Percentiles rank a stretch among this genome's conserved stretches.
These are phyloP conservation scores for Hoplostethus mediterraneus DNA, from an alignment of 2,797 vertebrate species.

Conservation along the genomic window DNA sequence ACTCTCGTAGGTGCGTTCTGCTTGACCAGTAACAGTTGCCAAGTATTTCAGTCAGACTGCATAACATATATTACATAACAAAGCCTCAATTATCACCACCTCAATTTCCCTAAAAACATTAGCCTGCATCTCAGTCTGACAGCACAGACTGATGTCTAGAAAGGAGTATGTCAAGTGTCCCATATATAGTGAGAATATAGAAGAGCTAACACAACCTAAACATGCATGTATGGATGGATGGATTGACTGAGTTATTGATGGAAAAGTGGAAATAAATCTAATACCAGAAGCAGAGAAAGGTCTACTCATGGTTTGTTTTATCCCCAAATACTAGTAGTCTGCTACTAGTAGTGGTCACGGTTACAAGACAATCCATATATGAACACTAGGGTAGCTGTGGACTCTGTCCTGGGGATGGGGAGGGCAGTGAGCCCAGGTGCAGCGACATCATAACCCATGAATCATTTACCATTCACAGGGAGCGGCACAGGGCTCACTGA, in stretches of 20 bases:
- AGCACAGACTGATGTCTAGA: background rate
- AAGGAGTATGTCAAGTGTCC: background rate
- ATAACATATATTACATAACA: background rate
- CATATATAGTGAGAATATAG: background rate
- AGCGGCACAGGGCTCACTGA: constrained; percentile 6
- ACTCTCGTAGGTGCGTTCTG: background rate
- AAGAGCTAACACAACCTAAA: background rate
- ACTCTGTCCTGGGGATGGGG: constrained; percentile 43
- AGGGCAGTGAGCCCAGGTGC: constrained; percentile 4
- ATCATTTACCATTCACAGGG: constrained; percentile 61
- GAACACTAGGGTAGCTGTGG: constrained; percentile 36
- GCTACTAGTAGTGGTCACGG: background rate
- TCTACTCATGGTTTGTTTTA: background rate
- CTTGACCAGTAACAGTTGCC: background rate
- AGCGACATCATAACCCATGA: constrained; percentile 42
- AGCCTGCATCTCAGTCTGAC: background rate
- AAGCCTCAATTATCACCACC: background rate
- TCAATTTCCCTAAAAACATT: background rate
- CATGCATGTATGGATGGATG: no score
- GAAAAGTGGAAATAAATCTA: no score
- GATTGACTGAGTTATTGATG: background rate
- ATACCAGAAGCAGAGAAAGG: background rate
- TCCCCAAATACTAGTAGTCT: background rate
- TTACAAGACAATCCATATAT: background rate
- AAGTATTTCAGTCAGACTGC: background rate